Evolutionary conservation across 2,888 invertebrate species (phyloP).

Genomic region (Ophraella communa): DNA sequence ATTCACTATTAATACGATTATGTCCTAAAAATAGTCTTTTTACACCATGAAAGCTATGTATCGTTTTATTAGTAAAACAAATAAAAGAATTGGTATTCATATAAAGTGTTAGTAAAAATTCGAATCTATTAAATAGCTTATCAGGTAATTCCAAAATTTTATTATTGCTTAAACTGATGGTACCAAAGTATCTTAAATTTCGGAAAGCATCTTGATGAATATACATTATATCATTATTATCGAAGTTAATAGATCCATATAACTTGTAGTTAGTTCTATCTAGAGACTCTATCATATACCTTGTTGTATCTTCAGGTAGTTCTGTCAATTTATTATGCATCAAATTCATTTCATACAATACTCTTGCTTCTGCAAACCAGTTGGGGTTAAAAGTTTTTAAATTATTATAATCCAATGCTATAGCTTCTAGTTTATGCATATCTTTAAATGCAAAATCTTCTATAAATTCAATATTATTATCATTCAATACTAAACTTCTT

Average conservation of each 20-base stretch:
- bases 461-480: constrained; percentile 33
- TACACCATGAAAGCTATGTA: constrained; percentile 34
- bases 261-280: constrained; percentile 18
- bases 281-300: constrained; percentile 27
- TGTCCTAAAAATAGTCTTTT: constrained; percentile 34
- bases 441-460: constrained; percentile 33
- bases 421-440: constrained; percentile 35
- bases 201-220: constrained; percentile 37
- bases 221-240: constrained; percentile 34
- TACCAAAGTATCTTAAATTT: constrained; percentile 32
- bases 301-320: constrained; percentile 33
- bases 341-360: constrained; percentile 35
- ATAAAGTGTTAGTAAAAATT: constrained; percentile 34
- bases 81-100: constrained; percentile 39
- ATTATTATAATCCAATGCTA: constrained; percentile 37
- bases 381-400: constrained; percentile 28
- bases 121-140: constrained; percentile 28
- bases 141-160: constrained; percentile 29
- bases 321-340: constrained; percentile 32
- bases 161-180: constrained; percentile 38
- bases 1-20: constrained; percentile 34
- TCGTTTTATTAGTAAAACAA: constrained; percentile 34
- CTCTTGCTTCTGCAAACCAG: constrained; percentile 33
- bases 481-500: constrained; percentile 32
- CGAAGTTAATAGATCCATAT: constrained; percentile 35